Evolutionary conservation across 2,113 vertebrate genomes (phyloP).

Genomic region (Stictonetta naevosa): DNA sequence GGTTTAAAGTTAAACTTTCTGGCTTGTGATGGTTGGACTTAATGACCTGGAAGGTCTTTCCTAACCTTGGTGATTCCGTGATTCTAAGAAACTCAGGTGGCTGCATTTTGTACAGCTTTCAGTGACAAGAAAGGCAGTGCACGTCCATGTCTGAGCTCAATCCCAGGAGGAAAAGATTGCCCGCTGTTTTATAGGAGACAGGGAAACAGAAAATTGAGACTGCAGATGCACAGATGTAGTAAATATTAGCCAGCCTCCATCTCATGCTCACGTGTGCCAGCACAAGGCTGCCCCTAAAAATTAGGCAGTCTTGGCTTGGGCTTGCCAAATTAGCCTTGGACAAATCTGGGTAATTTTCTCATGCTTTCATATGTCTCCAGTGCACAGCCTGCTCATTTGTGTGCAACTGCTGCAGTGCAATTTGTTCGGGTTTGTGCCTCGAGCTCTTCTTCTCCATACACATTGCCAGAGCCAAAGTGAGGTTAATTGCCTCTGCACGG

Average conservation of each 20-base stretch:
- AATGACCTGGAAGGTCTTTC: too few relatives aligned
- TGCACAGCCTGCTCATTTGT: neutral
- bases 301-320: neutral
- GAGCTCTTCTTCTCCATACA: neutral
- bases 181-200: neutral
- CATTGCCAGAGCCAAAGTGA: conserved; percentile 4
- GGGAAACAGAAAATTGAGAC: neutral
- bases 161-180: neutral
- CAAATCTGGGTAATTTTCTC: neutral
- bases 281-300: neutral
- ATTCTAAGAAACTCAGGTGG: neutral
- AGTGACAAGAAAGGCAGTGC: neutral
- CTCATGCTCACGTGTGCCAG: neutral
- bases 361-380: neutral
- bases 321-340: neutral
- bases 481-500: neutral
- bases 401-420: neutral
- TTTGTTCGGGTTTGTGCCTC: neutral
- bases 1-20: neutral
- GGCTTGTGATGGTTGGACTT: neutral
- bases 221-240: neutral
- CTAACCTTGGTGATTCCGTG: too few relatives aligned
- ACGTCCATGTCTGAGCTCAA: neutral
- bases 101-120: neutral
- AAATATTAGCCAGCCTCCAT: neutral